These are phyloP conservation scores for Lota lota DNA, from an alignment of 2,113 vertebrate species.

Conservation along the genomic window DNA sequence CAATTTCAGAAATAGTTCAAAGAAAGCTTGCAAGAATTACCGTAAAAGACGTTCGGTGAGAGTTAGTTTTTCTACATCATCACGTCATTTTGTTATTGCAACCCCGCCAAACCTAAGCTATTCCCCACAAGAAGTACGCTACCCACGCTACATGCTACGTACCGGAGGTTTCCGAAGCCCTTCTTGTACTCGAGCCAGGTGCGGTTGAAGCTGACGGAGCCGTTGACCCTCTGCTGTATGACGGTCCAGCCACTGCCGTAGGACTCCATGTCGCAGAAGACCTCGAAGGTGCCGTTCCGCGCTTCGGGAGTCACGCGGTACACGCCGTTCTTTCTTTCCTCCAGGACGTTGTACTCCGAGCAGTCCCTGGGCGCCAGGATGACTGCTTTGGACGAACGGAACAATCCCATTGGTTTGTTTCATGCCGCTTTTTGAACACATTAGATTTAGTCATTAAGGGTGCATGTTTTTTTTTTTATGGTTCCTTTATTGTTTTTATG, in stretches of 20 bases:
- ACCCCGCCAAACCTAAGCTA: no score
- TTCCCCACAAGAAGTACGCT: no score
- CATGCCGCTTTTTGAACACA: no score
- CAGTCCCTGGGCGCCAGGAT: constrained; percentile 82
- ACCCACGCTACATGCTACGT: background rate
- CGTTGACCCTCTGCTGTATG: constrained; percentile 85
- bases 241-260: constrained; percentile 91
- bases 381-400: constrained; percentile 32
- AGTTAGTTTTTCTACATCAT: no score
- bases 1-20: no score
- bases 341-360: constrained; percentile 80
- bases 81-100: no score
- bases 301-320: constrained; percentile 83
- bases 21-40: no score
- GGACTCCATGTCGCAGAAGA: constrained; percentile 91
- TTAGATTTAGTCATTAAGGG: no score
- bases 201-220: constrained; percentile 88
- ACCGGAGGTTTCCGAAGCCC: constrained; percentile 87
- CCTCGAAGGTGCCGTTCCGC: constrained; percentile 81
- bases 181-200: constrained; percentile 90
- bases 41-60: no score
- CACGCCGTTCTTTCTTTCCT: constrained; percentile 74
- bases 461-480: no score
- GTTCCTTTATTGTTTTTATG: no score
- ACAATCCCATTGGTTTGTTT: no score